Base-by-base conservation (phyloP, 2,797 vertebrate genomes). In the Thunnus albacares region DNA sequence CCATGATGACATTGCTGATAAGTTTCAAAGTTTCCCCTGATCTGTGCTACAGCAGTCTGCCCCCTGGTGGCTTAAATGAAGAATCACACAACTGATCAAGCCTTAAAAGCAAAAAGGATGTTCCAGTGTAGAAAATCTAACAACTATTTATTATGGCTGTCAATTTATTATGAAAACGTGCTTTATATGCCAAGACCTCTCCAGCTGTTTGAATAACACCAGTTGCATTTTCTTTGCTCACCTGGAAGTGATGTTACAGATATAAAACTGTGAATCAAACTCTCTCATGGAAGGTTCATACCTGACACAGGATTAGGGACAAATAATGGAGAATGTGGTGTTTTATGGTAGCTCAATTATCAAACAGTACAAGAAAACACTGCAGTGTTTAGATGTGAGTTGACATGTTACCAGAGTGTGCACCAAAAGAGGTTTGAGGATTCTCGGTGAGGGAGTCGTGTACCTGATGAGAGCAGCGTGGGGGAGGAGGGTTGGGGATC, bases 391-490 rank as follows among this genome's bases (percentile, higher is more conserved):
- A 5, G 1, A 28, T 18, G 17, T 53, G 18, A 47, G 30, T 10
- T 45, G 38, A n/a, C 18, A 60, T 28, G 15, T 26, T 5, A 55
- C 3, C 20, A 26, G 47, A 20, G 18, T 6, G 35, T 62, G 24
- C 14, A 33, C 0, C 1, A 57, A 24, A 35, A 13, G 14, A 59
- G 10, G 38, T 2, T 3, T 38, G 7, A 52, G 30, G 56, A 24
- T 55, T 24, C 6, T 52, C 2, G 15, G 3, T 20, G 33, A n/a
- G 30, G 22, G 28, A 30, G 57, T 0, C 2, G 9, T 1, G 30
- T 73, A 98, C 98, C 97, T 99, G 98, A 84, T 99, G 98, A 74
- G 98, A 96, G 83, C 97, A 99, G 58, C 97, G 96, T 5, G 96
- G 94, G 0, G 98, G 97, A 3, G 98, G 98, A 0, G 97, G 96